phyloP scores from a whole-genome alignment of 2,888 invertebrate species.

The Calameuta filiformis region DNA sequence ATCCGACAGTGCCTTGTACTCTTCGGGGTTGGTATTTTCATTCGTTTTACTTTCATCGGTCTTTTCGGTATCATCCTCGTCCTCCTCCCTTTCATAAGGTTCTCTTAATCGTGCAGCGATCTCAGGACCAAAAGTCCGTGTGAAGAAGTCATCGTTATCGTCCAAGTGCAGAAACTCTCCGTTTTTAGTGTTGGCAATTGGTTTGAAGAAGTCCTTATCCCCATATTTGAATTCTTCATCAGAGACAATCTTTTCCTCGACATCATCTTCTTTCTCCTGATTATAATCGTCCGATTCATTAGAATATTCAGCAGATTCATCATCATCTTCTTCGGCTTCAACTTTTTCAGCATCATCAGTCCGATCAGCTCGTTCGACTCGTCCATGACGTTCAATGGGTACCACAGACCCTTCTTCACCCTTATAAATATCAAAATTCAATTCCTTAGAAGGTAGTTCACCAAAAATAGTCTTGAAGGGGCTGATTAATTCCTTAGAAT shows the following conservation, averaged over 20 bases:
- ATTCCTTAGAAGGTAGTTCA: not conserved
- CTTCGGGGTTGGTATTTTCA: conserved; percentile 4
- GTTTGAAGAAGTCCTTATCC: conserved; percentile 29
- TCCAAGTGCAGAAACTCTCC: conserved; percentile 8
- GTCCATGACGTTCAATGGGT: not conserved
- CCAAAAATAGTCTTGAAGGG: conserved; percentile 3
- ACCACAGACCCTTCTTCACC: not conserved
- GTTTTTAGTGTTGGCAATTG: not conserved
- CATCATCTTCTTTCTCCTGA: conserved; percentile 61
- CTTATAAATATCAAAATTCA: not conserved
- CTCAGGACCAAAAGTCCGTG: conserved; percentile 28
- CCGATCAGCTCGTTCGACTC: not conserved
- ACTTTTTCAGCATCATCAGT: not conserved
- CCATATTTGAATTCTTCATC: conserved; percentile 21
- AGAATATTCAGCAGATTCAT: conserved; percentile 42
- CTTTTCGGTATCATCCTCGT: conserved; percentile 16
- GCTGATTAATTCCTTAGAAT: conserved; percentile 41
- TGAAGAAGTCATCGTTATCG: conserved; percentile 16
- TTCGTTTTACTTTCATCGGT: conserved; percentile 3
- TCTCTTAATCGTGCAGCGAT: conserved; percentile 15
- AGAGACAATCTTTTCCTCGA: conserved; percentile 51
- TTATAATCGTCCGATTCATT: conserved; percentile 15
- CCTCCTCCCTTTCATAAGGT: conserved; percentile 11
- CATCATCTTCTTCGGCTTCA: conserved; percentile 24
- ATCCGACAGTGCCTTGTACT: conserved; percentile 31